A percentile compares a stretch with the other conserved stretches of the same genome.
phyloP scores from a whole-genome alignment of 2,113 vertebrate genomes.

The Gallinago media region DNA sequence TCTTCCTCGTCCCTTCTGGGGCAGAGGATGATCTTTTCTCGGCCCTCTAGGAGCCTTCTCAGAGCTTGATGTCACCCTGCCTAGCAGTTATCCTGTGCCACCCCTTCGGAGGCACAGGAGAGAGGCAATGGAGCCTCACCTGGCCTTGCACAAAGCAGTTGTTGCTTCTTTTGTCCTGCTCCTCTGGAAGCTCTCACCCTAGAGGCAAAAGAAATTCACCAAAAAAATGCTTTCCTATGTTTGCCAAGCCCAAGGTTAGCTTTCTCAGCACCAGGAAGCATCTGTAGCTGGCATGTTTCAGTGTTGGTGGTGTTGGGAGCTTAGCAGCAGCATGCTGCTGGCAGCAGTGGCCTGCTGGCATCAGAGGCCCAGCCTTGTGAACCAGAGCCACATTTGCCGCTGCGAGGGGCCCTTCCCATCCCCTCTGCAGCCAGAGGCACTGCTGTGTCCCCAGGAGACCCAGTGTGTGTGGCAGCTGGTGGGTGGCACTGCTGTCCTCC shows the following conservation, averaged over 20 bases:
- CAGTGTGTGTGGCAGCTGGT: neutral
- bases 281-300: accelerated
- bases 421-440: neutral
- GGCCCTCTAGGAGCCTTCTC: neutral
- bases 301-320: neutral
- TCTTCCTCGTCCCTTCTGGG: neutral
- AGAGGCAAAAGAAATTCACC: neutral
- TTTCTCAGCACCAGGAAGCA: neutral
- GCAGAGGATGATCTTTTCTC: neutral
- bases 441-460: neutral
- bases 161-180: neutral
- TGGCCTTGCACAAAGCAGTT: neutral
- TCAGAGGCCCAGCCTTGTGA: neutral
- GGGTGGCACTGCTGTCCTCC: neutral
- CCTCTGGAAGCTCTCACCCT: neutral
- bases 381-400: accelerated
- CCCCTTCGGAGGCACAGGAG: neutral
- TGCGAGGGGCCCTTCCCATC: neutral
- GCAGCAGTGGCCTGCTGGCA: accelerated
- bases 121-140: accelerated
- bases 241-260: neutral
- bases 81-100: neutral
- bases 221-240: accelerated
- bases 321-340: neutral
- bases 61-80: neutral